A percentile compares a stretch with the other conserved stretches of the same genome.
Evolutionary conservation across 1,140 invertebrate species (phyloP).

Genomic region (Myzus persicae): DNA sequence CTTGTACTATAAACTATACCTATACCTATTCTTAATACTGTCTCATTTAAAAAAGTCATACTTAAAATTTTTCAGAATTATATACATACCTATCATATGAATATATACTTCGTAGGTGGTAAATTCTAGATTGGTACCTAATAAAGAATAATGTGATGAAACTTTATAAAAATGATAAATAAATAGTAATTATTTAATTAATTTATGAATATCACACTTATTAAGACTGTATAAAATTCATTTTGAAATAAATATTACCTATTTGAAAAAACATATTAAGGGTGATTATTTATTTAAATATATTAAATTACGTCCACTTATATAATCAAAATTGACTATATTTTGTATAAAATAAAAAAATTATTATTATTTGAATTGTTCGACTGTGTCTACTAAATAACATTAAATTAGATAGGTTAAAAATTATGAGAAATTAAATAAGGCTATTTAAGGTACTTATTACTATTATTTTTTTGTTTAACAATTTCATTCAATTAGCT

Average conservation of each 20-base stretch:
- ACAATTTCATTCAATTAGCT: not conserved
- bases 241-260: not conserved
- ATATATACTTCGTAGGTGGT: no score
- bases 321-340: not conserved
- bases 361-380: not conserved
- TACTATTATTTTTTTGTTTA: not conserved
- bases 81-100: not conserved
- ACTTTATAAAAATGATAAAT: no score
- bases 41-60: not conserved
- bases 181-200: not conserved
- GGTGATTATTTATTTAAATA: not conserved
- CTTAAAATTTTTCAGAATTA: not conserved
- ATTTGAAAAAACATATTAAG: not conserved
- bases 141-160: no score
- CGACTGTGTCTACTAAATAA: not conserved
- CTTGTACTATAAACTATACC: not conserved
- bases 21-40: not conserved
- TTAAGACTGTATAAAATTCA: no score
- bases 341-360: not conserved
- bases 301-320: not conserved
- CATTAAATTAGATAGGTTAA: not conserved
- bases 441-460: not conserved
- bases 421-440: not conserved
- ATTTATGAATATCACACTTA: not conserved
- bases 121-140: no score